Conservation (phyloP, 2,888 invertebrate species). For the Hypsopygia costalis region DNA sequence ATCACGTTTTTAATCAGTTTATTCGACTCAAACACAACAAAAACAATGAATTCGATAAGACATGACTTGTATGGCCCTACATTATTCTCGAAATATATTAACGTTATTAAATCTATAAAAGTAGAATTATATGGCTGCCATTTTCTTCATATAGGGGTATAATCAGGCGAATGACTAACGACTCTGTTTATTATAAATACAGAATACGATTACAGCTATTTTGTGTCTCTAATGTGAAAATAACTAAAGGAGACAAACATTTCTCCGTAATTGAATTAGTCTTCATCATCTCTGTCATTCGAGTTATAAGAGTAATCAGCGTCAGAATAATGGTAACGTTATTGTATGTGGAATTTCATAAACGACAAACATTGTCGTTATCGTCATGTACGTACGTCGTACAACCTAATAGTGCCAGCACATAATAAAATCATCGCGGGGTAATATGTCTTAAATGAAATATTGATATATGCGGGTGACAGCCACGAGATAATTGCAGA, state of each 20-base stretch:
- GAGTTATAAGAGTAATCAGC: background rate
- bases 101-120: no score
- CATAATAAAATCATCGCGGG: constrained; percentile 19
- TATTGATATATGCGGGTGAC: constrained; percentile 34
- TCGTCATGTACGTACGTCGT: background rate
- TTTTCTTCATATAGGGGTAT: no score
- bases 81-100: no score
- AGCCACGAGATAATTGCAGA: constrained; percentile 44
- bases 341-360: background rate
- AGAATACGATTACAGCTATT: no score
- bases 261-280: background rate
- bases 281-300: background rate
- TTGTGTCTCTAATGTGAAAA: background rate
- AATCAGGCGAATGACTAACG: no score
- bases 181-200: no score
- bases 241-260: background rate
- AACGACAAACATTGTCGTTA: background rate
- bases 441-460: constrained; percentile 29
- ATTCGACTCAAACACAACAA: no score
- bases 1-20: no score
- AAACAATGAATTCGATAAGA: no score
- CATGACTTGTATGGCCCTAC: no score
- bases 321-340: constrained; percentile 2
- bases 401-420: constrained; percentile 1
- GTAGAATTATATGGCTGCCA: no score